Percentiles rank a stretch among this genome's conserved stretches.
Conservation (phyloP, 2,113 vertebrate species). For the Halichoerus grypus region DNA sequence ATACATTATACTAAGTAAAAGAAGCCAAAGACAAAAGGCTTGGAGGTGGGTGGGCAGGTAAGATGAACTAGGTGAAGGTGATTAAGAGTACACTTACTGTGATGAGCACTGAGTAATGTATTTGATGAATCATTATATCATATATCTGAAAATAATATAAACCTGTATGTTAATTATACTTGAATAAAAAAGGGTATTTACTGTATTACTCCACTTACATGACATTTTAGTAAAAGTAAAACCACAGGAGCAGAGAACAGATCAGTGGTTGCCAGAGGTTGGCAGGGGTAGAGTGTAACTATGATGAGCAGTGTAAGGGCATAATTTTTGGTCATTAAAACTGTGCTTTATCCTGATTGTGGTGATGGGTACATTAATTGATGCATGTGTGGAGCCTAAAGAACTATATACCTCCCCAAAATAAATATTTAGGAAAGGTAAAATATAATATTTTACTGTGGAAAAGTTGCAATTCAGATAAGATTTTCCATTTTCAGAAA, state of each 20-base stretch:
- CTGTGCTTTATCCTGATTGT: not conserved
- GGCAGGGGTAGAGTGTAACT: not conserved
- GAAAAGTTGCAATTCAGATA: not conserved
- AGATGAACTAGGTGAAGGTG: not conserved
- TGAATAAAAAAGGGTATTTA: not conserved
- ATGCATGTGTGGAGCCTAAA: not conserved
- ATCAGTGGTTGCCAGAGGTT: not conserved
- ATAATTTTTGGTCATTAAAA: not conserved
- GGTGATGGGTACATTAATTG: not conserved
- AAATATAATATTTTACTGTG: not conserved
- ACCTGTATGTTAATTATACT: not conserved
- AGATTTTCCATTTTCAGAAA: not conserved
- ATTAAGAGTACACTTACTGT: not conserved
- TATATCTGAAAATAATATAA: not conserved
- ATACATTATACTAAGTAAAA: not conserved
- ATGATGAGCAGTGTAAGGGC: not conserved
- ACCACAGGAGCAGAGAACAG: not conserved
- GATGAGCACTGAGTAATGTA: not conserved
- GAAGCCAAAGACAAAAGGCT: not conserved
- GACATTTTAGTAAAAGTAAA: conserved; percentile 12
- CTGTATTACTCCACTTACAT: not conserved
- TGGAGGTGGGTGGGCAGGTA: not conserved
- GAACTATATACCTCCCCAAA: not conserved
- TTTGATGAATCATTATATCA: not conserved
- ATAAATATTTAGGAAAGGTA: not conserved